Conservation (phyloP, 2,113 vertebrate genomes). For the Guaruba guarouba region DNA sequence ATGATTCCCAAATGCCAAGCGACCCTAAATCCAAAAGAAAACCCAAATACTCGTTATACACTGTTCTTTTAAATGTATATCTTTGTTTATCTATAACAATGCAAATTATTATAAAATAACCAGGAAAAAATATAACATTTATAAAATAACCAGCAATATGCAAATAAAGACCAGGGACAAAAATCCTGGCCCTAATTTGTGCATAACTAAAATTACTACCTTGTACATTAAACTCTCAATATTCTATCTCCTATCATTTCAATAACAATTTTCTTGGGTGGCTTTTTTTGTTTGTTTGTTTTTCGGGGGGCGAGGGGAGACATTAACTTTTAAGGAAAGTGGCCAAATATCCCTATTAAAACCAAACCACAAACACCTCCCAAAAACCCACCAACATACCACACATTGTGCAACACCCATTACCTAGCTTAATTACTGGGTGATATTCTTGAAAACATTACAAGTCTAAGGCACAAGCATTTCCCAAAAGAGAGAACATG, state of each 20-base stretch:
- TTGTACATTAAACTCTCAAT: background rate
- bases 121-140: no score
- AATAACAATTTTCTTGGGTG: background rate
- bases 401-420: background rate
- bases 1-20: constrained; percentile 96
- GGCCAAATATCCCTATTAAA: background rate
- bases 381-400: background rate
- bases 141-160: background rate
- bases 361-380: background rate
- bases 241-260: background rate
- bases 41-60: background rate
- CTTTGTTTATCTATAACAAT: background rate
- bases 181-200: background rate
- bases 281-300: no score
- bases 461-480: background rate
- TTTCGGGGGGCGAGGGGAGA: background rate
- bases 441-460: background rate
- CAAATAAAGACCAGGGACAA: background rate
- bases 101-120: background rate
- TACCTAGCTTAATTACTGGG: background rate
- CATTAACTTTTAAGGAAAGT: background rate
- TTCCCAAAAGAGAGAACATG: background rate
- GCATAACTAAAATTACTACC: background rate
- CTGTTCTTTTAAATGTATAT: background rate
- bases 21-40: constrained; percentile 79